Evolutionary conservation across 92 coral and sea anemone species (phyloP), one percentile per base, ranked within the genome.

Genomic region (Muricea muricata): DNA sequence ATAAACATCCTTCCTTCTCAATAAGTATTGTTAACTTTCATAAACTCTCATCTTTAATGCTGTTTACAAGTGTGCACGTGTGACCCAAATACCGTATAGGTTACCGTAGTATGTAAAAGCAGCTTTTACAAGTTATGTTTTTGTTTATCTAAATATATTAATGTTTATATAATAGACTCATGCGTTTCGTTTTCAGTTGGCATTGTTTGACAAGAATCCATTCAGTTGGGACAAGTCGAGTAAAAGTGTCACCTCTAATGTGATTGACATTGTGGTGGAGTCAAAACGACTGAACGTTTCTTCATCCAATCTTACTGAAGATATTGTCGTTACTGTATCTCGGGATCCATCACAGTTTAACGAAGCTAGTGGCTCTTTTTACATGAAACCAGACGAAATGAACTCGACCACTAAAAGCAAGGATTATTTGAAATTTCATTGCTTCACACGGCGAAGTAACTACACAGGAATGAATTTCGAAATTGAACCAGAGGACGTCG

Each of bases 181-280:
- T n/a, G n/a, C n/a, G n/a, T n/a, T n/a, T n/a, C n/a, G n/a, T 68
- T 37, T 52, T 13, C 73, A 93, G 94, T 29, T 89, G 78, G 47
- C 88, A 15, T 65, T 94, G 31, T 52, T 83, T 20, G 52, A 74
- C 6, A 13, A 30, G 3, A 88, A 82, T 81, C 60, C 91, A 4
- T 73, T 70, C 68, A 79, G 85, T 37, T 94, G 98, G 98, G 81
- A 87, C 10, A 88, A 88, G 57, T 80, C 94, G 47, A 94, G 98
- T 84, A 13, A 48, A 20, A 68, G 31, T 1, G 85, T 92, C 55
- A 91, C 90, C 15, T 90, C 96, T 7, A 83, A 81, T 25, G 29
- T 65, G 2, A 91, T 84, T 33, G 76, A 87, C 56, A 88, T 92
- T 18, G 47, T 52, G 2, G 30, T 94, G 1, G 60, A 52, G 20